Evolutionary conservation across 1,140 invertebrate species (phyloP).

Genomic region (Conus betulinus): DNA sequence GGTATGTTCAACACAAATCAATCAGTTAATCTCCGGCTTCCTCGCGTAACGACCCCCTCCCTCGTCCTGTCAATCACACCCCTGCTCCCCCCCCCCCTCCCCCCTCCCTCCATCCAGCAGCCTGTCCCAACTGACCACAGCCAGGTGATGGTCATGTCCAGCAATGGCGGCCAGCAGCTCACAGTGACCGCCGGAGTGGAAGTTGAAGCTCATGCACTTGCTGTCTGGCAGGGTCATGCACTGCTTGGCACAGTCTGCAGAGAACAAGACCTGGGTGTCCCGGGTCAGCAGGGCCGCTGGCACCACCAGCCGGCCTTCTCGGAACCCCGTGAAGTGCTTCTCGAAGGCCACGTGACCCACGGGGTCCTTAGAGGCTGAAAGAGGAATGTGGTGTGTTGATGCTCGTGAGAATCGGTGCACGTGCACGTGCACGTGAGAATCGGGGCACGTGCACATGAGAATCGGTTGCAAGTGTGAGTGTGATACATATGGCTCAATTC

Average conservation of each 20-base stretch:
- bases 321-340: constrained; percentile 45
- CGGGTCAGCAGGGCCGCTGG: constrained; percentile 24
- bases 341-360: constrained; percentile 41
- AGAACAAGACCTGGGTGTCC: constrained; percentile 23
- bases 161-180: constrained; percentile 55
- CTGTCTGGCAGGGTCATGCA: constrained; percentile 46
- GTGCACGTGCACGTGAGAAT: no score
- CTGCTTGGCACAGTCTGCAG: constrained; percentile 48
- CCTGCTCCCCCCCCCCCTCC: no score
- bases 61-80: no score
- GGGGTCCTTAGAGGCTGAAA: constrained; percentile 41
- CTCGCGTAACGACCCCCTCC: no score
- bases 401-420: neutral
- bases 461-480: no score
- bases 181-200: constrained; percentile 52
- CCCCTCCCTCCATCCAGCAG: neutral
- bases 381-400: neutral
- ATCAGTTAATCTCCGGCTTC: no score
- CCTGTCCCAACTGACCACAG: constrained; percentile 44
- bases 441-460: no score
- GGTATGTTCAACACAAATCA: no score
- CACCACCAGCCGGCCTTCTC: constrained; percentile 49
- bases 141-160: constrained; percentile 47
- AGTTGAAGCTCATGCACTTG: constrained; percentile 63
- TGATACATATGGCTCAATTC: no score